Evolutionary conservation across 2,797 vertebrate species (phyloP).

Genomic region (Danio aesculapii): DNA sequence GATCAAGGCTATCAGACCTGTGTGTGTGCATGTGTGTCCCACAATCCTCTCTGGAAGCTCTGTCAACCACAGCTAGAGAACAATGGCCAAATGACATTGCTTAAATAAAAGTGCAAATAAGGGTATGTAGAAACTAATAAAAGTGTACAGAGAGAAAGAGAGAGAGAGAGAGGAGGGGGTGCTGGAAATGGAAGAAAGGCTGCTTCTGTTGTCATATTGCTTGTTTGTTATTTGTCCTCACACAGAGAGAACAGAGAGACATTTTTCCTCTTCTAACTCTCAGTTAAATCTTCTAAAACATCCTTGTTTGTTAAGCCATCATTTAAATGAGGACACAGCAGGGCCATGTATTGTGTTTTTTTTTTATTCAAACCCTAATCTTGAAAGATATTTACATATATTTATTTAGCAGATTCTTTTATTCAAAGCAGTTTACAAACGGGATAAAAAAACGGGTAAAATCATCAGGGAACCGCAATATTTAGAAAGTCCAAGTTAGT

Average conservation of each 20-base stretch:
- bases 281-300: conserved; percentile 4
- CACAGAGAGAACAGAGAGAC: conserved; percentile 12
- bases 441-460: too few species aligned
- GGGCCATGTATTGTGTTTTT: neutral
- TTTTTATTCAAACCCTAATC: neutral
- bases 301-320: neutral
- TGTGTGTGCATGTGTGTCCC: neutral
- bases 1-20: conserved; percentile 48
- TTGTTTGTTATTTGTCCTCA: neutral
- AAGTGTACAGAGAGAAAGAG: neutral
- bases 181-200: neutral
- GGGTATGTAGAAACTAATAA: neutral
- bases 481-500: too few species aligned
- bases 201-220: conserved; percentile 17
- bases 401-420: too few species aligned
- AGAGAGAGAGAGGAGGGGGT: neutral
- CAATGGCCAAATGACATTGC: conserved; percentile 1
- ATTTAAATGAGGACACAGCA: neutral
- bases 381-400: too few species aligned
- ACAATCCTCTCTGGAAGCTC: conserved; percentile 40
- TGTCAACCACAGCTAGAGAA: conserved; percentile 24
- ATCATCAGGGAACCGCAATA: too few species aligned
- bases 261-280: neutral
- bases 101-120: conserved; percentile 32
- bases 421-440: too few species aligned